Conservation (phyloP, 2,113 vertebrate genomes). For the Pachyramphus minor region DNA sequence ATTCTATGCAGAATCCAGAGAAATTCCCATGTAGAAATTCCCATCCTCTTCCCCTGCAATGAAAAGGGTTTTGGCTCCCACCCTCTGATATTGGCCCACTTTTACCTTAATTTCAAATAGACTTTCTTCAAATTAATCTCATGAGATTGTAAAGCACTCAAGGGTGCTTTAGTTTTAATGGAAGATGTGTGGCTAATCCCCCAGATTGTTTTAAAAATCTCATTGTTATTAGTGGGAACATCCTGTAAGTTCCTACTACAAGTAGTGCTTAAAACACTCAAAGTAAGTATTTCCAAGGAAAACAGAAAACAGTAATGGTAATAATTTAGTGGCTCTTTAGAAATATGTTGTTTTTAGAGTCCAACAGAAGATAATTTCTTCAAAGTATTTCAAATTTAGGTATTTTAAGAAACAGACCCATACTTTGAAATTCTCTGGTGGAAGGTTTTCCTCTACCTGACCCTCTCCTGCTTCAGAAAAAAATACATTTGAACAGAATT, state of each 20-base stretch:
- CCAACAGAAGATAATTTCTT: neutral
- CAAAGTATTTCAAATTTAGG: neutral
- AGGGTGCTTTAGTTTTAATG: neutral
- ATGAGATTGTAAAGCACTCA: neutral
- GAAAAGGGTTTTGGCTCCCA: neutral
- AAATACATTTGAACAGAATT: neutral
- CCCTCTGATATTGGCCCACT: neutral
- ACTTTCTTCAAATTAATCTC: neutral
- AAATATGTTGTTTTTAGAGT: neutral
- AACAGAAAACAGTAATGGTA: neutral
- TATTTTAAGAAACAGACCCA: neutral
- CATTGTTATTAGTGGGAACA: neutral
- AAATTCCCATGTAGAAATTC: neutral
- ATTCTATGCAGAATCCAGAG: neutral
- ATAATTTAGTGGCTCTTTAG: neutral
- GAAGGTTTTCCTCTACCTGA: neutral
- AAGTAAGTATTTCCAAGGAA: neutral
- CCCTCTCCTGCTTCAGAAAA: neutral
- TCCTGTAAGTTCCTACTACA: neutral
- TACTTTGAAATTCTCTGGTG: neutral
- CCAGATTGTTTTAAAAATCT: neutral
- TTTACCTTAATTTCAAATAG: neutral
- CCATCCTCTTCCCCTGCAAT: neutral
- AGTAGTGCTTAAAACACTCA: neutral
- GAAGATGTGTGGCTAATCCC: constrained; percentile 21